Evolutionary conservation across 2,888 invertebrate genomes (phyloP), one percentile per base, ranked within the genome.

Genomic region (Venusia cambrica): DNA sequence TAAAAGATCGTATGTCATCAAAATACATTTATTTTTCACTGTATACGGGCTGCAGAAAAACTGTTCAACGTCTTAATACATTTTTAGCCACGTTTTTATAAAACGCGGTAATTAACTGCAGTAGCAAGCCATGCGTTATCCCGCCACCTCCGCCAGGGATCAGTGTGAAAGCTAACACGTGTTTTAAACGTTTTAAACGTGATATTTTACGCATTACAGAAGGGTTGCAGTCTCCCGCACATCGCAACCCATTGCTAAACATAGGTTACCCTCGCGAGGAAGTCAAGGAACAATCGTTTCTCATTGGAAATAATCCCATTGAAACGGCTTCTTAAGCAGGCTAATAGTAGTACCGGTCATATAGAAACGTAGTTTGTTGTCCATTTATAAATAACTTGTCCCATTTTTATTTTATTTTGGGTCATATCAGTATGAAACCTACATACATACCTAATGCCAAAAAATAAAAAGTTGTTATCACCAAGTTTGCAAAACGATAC

Each of bases 191-290:
- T 71, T 80, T 77, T 75, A 80, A 77, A 63, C 70, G 69, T 75
- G 67, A 78, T 77, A 76, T 79, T 81, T 78, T 78, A 84, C 75
- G n/a, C n/a, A n/a, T n/a, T n/a, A 71, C 61, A 54, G 71, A 85
- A 83, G 85, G 85, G 85, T 80, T 81, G 70, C 66, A 54, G 36
- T 54, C 62, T 65, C 60, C 60, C 59, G 63, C 68, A 62, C 62
- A 63, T 67, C 64, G 69, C 71, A 39, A 39, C 21, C 39, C 44
- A 67, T 74, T 64, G 80, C 81, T 76, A 80, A 79, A 81, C 78
- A 73, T 76, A 77, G 70, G 38, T 52, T 51, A 48, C 68, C 67
- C 66, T 59, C 58, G 38, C 40, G 24, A 38, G 18, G 32, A 32
- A 31, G 29, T 20, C 25, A 33, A 38, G 38, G 29, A 45, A 45